phyloP scores from a whole-genome alignment of 2,888 invertebrate species.

The Pollenia griseotomentosa region DNA sequence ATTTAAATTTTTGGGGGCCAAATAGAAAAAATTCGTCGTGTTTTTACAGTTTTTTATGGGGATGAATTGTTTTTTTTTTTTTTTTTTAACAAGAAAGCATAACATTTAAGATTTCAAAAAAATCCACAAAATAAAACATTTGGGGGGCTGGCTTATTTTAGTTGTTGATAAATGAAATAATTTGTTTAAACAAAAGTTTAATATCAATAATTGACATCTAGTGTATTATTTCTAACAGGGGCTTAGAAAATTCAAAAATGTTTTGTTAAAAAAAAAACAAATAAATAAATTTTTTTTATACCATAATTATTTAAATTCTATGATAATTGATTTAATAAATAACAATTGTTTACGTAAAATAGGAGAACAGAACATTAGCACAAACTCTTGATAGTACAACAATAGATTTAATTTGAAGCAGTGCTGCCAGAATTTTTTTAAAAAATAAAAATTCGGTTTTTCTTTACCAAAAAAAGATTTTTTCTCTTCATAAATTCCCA shows the following conservation, averaged over 20 bases:
- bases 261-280: neutral
- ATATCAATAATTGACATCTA: constrained; percentile 7
- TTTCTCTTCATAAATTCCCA: too few species aligned
- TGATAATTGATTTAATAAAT: constrained; percentile 18
- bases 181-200: neutral
- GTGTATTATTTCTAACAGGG: constrained; percentile 44
- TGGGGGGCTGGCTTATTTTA: neutral
- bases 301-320: neutral
- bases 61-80: neutral
- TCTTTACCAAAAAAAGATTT: too few species aligned
- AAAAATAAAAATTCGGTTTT: too few species aligned
- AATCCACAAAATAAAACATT: neutral
- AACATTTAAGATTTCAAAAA: neutral
- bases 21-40: neutral
- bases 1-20: neutral
- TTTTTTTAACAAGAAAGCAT: constrained; percentile 25
- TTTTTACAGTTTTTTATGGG: neutral
- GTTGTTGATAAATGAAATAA: neutral
- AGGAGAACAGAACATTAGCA: neutral
- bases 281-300: neutral
- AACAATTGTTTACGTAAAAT: neutral
- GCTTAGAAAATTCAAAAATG: constrained; percentile 6
- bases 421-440: too few species aligned
- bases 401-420: too few species aligned
- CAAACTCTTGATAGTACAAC: too few species aligned